Evolutionary conservation across 2,797 vertebrate species (phyloP).

Genomic region (Arremon brunneinucha): DNA sequence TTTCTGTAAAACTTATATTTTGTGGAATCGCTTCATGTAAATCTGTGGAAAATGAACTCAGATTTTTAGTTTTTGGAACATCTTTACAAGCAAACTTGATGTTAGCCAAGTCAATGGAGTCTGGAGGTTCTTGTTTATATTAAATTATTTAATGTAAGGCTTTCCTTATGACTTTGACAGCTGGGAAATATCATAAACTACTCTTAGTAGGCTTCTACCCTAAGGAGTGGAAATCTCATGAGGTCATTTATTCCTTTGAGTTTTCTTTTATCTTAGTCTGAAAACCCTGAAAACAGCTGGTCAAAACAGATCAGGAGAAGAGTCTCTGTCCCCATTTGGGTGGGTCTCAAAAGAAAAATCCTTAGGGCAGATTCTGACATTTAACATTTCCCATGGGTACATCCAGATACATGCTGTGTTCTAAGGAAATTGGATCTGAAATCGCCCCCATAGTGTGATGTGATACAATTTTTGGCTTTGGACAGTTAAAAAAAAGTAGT

Average conservation of each 20-base stretch:
- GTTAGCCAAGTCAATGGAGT: not conserved
- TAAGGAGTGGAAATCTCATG: constrained; percentile 27
- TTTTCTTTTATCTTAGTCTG: constrained; percentile 1
- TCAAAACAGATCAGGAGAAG: not conserved
- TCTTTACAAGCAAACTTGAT: not conserved
- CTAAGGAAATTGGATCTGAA: not conserved
- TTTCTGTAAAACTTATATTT: not conserved
- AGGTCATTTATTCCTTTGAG: not conserved
- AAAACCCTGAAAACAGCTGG: not conserved
- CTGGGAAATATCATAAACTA: constrained; percentile 17
- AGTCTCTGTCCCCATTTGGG: not conserved
- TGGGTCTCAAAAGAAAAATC: not conserved
- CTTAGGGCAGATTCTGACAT: not conserved
- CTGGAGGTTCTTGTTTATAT: not conserved
- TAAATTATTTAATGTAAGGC: not conserved
- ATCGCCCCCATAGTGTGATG: not conserved
- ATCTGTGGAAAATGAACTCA: not conserved
- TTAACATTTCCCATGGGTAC: not conserved
- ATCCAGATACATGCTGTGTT: not conserved
- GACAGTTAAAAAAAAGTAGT: not conserved
- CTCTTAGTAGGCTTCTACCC: not conserved
- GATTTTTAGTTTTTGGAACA: not conserved
- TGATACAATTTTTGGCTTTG: not conserved
- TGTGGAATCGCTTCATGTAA: not conserved
- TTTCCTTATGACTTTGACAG: constrained; percentile 17